Evolutionary conservation across 2,888 invertebrate species (phyloP), one percentile per base, ranked within the genome.

Genomic region (Lepidochrysops patricia): DNA sequence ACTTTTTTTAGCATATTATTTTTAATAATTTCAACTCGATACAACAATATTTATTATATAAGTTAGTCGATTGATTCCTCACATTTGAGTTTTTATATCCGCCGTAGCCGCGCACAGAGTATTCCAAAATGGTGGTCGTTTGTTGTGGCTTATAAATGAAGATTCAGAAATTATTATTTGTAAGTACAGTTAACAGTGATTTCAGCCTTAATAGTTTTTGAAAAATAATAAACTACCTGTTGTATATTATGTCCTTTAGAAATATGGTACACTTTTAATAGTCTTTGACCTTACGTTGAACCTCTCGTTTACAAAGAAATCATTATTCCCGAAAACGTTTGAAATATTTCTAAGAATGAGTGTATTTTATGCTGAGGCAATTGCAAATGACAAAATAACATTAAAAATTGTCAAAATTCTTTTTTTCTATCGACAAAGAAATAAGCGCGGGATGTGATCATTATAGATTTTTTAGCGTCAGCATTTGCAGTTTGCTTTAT

Each of bases 91-190:
- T 62, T 68, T 65, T 63, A 77, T 72, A 75, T 80, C 81, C 82
- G 80, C 81, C 82, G 80, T 72, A 75, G 73, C 70, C 67, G 68
- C 66, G 67, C 67, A 72, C 72, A 75, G 75, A 52, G 79, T 80
- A 79, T 79, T 87, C 84, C 89, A 90, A 90, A 84, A 90, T 90
- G 90, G 90, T 85, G 81, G 86, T 72, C 87, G 88, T 89, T 90
- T 89, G 89, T 90, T 90, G 89, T 90, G 89, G 65, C 86, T 88
- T 82, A 75, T 71, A 67, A 72, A 77, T 80, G 77, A 81, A 73
- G 78, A 76, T 73, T 63, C 64, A 60, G 63, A 63, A 60, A 71
- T 72, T 71, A 64, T 50, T 63, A 27, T 69, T 72, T 65, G 77
- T 77, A 70, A 79, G 76, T 75, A 60, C 61, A 29, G 27, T 61